Conservation (phyloP, 2,888 invertebrate genomes). For the Lepidonotus clava region DNA sequence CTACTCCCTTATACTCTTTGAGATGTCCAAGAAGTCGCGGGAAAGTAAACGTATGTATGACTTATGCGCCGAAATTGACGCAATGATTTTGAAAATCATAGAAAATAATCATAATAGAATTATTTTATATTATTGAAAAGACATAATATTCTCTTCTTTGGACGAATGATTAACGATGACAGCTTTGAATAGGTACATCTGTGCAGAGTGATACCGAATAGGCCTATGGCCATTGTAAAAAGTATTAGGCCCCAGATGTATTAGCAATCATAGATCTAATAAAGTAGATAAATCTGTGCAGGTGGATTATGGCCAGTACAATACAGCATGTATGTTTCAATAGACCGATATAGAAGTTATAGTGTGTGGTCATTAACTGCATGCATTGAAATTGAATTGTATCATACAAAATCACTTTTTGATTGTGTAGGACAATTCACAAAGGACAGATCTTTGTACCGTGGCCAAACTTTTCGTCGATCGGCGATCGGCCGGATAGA, state of each 20-base stretch:
- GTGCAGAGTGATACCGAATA: too few species aligned
- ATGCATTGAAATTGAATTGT: too few species aligned
- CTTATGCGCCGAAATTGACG: too few species aligned
- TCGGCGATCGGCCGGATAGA: conserved; percentile 87
- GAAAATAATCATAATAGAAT: too few species aligned
- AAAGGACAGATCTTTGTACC: conserved; percentile 26
- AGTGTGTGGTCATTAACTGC: background rate
- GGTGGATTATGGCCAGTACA: background rate
- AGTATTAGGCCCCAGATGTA: too few species aligned
- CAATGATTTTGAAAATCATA: too few species aligned
- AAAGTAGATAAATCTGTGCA: background rate
- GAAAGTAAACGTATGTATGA: conserved; percentile 77
- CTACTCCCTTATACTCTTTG: conserved; percentile 89
- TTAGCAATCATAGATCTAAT: background rate
- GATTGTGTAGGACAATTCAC: conserved; percentile 33
- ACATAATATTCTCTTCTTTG: too few species aligned
- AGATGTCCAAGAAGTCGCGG: conserved; percentile 91
- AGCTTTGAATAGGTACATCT: too few species aligned
- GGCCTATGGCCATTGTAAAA: too few species aligned
- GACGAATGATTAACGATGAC: too few species aligned
- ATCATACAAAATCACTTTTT: too few species aligned
- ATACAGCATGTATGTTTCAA: background rate
- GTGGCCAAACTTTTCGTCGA: conserved; percentile 81
- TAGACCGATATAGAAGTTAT: background rate
- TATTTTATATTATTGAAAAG: too few species aligned